Evolutionary conservation across 2,797 vertebrate species (phyloP).

Genomic region (Pipistrellus pygmaeus): DNA sequence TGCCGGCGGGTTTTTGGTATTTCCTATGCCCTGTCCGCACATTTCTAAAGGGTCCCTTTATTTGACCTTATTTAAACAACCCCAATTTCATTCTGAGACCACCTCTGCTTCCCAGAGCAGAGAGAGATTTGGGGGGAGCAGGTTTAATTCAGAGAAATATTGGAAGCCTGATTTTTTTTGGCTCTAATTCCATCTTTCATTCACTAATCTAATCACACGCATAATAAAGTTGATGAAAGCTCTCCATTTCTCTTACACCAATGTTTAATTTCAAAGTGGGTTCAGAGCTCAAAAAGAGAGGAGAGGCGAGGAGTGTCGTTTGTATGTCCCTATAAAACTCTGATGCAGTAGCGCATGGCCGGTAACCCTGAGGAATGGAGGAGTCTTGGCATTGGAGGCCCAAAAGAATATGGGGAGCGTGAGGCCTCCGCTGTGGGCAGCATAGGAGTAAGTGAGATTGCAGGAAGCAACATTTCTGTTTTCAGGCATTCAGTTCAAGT

Average conservation of each 20-base stretch:
- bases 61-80: not conserved
- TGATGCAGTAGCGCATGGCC: no score
- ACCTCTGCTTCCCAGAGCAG: not conserved
- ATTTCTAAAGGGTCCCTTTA: not conserved
- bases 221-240: not conserved
- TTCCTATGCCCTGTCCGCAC: not conserved
- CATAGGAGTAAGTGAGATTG: not conserved
- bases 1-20: not conserved
- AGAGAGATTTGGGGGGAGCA: not conserved
- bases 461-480: not conserved
- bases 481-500: not conserved
- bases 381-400: not conserved
- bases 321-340: not conserved
- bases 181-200: not conserved
- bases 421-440: no score
- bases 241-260: not conserved
- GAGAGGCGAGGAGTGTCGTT: not conserved
- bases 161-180: not conserved
- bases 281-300: not conserved
- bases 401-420: rapidly evolving
- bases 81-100: not conserved
- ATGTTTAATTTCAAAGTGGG: not conserved
- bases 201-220: not conserved
- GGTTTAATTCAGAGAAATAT: not conserved
- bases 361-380: not conserved